Conservation (phyloP, 2,888 invertebrate genomes). For the Spialia ferax region DNA sequence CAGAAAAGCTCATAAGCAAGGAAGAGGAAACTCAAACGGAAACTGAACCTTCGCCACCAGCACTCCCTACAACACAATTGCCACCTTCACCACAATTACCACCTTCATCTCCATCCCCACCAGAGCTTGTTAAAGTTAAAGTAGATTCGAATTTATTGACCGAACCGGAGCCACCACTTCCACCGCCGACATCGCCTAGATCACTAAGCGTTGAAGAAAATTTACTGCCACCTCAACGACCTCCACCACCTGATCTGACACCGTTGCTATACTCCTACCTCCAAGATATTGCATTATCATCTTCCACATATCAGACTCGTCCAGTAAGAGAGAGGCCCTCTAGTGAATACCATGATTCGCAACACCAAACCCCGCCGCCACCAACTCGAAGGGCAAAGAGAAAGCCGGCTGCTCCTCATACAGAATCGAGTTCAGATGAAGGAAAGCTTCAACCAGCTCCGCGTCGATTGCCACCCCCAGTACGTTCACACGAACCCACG, state of each 20-base stretch:
- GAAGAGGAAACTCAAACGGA: constrained; percentile 80
- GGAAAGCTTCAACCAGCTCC: constrained; percentile 75
- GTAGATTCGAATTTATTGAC: constrained; percentile 44
- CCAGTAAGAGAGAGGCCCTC: constrained; percentile 66
- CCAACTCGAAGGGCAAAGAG: constrained; percentile 81
- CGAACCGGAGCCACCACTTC: constrained; percentile 44
- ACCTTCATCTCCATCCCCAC: constrained; percentile 13
- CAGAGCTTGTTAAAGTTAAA: constrained; percentile 43
- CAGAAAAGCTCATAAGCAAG: constrained; percentile 63
- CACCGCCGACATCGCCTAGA: constrained; percentile 52
- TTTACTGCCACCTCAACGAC: constrained; percentile 70
- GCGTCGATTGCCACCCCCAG: constrained; percentile 68
- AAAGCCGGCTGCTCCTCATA: constrained; percentile 68
- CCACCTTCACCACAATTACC: constrained; percentile 16
- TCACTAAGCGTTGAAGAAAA: constrained; percentile 59
- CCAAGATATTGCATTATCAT: constrained; percentile 83
- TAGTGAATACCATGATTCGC: constrained; percentile 69
- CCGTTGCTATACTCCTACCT: constrained; percentile 83
- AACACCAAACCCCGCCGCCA: constrained; percentile 71
- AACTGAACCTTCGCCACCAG: constrained; percentile 39
- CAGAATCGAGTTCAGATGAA: constrained; percentile 84
- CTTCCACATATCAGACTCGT: constrained; percentile 79
- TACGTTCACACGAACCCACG: constrained; percentile 87
- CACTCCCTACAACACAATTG: constrained; percentile 13
- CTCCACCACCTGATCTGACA: constrained; percentile 79